A percentile compares a stretch with the other conserved stretches of the same genome.
Conservation (phyloP, 2,113 vertebrate genomes). For the Abramis brama region DNA sequence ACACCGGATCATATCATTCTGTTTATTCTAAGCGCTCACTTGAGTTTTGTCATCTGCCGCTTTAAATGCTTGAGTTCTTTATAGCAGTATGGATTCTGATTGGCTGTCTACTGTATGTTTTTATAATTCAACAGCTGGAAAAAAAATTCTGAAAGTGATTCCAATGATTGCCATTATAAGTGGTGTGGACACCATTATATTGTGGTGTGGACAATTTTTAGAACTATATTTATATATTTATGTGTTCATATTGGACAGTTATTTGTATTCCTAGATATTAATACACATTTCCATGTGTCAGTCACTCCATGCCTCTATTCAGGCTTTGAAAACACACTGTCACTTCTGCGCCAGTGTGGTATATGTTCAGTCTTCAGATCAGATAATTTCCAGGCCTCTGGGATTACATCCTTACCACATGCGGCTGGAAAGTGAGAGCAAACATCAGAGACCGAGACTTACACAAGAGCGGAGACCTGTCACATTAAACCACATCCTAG, state of each 20-base stretch:
- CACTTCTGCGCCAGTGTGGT: constrained; percentile 5
- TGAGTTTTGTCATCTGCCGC: too few species aligned
- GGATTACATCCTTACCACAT: constrained; percentile 31
- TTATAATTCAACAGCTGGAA: background rate
- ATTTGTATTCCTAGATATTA: background rate
- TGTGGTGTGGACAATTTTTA: background rate
- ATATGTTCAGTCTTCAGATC: constrained; percentile 16
- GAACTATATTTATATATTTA: background rate
- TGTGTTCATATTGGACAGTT: constrained; percentile 22
- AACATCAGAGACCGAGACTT: constrained; percentile 17
- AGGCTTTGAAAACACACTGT: constrained; percentile 29
- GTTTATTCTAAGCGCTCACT: too few species aligned
- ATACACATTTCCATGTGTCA: constrained; percentile 7
- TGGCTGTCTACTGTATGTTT: background rate
- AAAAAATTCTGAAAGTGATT: background rate
- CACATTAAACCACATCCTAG: constrained; percentile 28
- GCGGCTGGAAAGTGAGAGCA: constrained; percentile 19
- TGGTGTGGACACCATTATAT: background rate
- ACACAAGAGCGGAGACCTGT: constrained; percentile 28
- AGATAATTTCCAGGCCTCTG: constrained; percentile 31
- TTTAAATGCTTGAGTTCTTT: too few species aligned
- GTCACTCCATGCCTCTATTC: constrained; percentile 23
- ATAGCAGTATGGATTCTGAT: too few species aligned
- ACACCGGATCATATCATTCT: too few species aligned
- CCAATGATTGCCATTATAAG: background rate